A percentile compares a stretch with the other conserved stretches of the same genome.
These are phyloP conservation scores for Eulemur rubriventer DNA, from an alignment of 2,797 vertebrate genomes.

Conservation along the genomic window DNA sequence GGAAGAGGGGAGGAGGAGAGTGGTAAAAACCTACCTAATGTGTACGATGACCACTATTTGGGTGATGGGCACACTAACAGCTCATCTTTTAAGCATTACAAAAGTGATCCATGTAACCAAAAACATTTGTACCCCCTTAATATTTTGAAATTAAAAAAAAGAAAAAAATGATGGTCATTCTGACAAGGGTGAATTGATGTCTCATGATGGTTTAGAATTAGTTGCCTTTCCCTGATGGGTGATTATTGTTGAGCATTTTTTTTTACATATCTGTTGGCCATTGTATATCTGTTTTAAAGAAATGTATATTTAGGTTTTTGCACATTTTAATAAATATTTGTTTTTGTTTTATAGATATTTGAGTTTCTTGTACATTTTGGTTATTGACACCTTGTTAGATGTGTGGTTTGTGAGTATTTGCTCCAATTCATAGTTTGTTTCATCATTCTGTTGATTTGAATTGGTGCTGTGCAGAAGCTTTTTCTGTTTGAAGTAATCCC, in stretches of 20 bases:
- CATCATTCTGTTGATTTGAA: neutral
- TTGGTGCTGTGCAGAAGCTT: neutral
- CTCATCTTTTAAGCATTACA: neutral
- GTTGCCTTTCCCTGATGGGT: neutral
- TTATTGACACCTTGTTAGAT: neutral
- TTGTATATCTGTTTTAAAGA: neutral
- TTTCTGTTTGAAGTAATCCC: neutral
- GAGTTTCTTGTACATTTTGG: neutral
- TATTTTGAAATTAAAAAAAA: neutral
- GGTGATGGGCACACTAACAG: neutral
- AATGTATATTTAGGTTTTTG: neutral
- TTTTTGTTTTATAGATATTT: neutral
- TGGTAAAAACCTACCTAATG: neutral
- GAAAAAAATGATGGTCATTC: neutral
- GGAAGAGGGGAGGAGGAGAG: neutral
- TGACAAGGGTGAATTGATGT: neutral
- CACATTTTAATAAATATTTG: neutral
- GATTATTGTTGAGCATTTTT: neutral
- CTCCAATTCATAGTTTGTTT: neutral
- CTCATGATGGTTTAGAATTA: neutral
- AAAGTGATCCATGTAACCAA: neutral
- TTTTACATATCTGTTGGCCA: neutral
- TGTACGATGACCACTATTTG: neutral
- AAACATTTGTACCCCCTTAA: neutral
- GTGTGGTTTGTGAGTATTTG: neutral